Evolutionary conservation across 2,888 invertebrate species (phyloP).

Genomic region (Phymatocera aterrima): DNA sequence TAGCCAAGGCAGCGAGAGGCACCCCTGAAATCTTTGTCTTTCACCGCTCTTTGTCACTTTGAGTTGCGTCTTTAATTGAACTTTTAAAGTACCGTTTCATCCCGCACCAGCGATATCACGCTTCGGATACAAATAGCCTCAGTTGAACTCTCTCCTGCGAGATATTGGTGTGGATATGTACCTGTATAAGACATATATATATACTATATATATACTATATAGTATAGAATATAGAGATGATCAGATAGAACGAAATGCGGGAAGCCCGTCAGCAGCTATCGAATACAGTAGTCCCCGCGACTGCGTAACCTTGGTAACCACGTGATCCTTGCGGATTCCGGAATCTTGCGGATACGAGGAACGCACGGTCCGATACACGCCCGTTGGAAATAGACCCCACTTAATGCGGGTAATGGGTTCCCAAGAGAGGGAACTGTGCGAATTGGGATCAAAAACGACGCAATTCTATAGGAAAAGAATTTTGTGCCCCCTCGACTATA

Average conservation of each 20-base stretch:
- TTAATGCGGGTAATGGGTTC: slow-evolving; percentile 38
- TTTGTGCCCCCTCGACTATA: neutral
- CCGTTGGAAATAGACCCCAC: slow-evolving; percentile 32
- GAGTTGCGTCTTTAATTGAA: slow-evolving; percentile 29
- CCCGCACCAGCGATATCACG: neutral
- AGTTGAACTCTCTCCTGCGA: slow-evolving; percentile 7
- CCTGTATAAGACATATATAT: neutral
- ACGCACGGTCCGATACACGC: slow-evolving; percentile 39
- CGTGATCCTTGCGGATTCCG: slow-evolving; percentile 12
- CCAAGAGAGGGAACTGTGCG: slow-evolving; percentile 22
- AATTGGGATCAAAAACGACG: slow-evolving; percentile 34
- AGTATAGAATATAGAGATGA: neutral
- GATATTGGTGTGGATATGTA: too few species aligned
- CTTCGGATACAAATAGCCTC: slow-evolving; percentile 13
- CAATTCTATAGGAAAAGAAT: slow-evolving; percentile 27
- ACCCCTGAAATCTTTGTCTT: slow-evolving; percentile 12
- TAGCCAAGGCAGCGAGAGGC: neutral
- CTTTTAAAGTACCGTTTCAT: slow-evolving; percentile 22
- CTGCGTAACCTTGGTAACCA: slow-evolving; percentile 33
- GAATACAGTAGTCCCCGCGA: slow-evolving; percentile 20
- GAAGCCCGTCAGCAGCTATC: slow-evolving; percentile 22
- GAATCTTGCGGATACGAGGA: slow-evolving; percentile 6
- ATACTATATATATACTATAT: neutral
- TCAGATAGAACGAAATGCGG: slow-evolving; percentile 15
- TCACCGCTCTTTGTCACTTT: slow-evolving; percentile 35